Evolutionary conservation across 2,888 invertebrate genomes (phyloP).

Genomic region (Mythimna vitellina): DNA sequence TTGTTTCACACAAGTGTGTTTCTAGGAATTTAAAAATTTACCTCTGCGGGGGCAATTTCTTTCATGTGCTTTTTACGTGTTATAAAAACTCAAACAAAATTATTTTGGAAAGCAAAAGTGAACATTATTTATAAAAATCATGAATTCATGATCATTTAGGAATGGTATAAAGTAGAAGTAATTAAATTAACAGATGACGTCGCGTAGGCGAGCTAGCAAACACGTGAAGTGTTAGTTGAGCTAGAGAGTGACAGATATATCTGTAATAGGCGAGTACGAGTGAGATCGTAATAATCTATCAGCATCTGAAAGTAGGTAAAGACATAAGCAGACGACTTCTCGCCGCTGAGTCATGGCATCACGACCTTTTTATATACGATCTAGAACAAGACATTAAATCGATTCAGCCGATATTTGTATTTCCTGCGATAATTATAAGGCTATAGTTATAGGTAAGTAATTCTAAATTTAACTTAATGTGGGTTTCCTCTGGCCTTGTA

Average conservation of each 20-base stretch:
- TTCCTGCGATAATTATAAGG: slow-evolving; percentile 60
- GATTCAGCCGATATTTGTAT: slow-evolving; percentile 59
- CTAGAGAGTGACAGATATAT: slow-evolving; percentile 78
- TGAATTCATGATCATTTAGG: slow-evolving; percentile 66
- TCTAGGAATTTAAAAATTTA: slow-evolving; percentile 52
- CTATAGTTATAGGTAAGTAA: slow-evolving; percentile 37
- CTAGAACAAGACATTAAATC: slow-evolving; percentile 70
- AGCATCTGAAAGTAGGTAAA: slow-evolving; percentile 72
- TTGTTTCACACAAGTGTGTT: slow-evolving; percentile 36
- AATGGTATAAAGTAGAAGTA: slow-evolving; percentile 74
- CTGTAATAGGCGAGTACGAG: slow-evolving; percentile 71
- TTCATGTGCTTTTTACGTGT: slow-evolving; percentile 12
- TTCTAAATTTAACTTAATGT: slow-evolving; percentile 44
- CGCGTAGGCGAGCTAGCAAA: slow-evolving; percentile 76
- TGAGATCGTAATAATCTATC: slow-evolving; percentile 79
- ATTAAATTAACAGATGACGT: slow-evolving; percentile 86
- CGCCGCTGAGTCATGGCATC: slow-evolving; percentile 78
- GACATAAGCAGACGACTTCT: slow-evolving; percentile 79
- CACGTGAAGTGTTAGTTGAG: slow-evolving; percentile 73
- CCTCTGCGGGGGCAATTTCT: slow-evolving; percentile 53
- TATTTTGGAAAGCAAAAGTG: slow-evolving; percentile 32
- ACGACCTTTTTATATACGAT: slow-evolving; percentile 70
- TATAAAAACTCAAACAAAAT: slow-evolving; percentile 22
- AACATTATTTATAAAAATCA: slow-evolving; percentile 37
- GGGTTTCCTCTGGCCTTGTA: slow-evolving; percentile 67